Conservation (phyloP, 1,140 invertebrate genomes). For the Brachionus koreanus region DNA sequence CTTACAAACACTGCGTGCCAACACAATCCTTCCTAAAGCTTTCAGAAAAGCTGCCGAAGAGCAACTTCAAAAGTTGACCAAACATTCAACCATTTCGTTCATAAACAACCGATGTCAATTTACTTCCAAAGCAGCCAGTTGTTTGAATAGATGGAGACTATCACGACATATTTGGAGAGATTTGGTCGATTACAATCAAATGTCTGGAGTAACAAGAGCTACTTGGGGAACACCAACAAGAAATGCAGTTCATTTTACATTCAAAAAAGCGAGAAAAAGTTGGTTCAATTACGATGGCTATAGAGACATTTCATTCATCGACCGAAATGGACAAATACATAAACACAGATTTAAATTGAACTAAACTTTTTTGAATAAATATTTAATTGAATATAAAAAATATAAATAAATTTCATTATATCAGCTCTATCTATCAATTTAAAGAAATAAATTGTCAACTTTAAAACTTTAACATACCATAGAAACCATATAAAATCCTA, state of each 20-base stretch:
- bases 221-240: conserved; percentile 65
- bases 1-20: conserved; percentile 72
- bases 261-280: conserved; percentile 34
- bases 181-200: conserved; percentile 81
- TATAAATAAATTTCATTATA: background rate
- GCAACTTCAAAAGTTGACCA: conserved; percentile 71
- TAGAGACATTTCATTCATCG: conserved; percentile 32
- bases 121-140: conserved; percentile 61
- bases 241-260: conserved; percentile 43
- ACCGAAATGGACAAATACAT: conserved; percentile 20
- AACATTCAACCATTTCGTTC: conserved; percentile 67
- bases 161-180: conserved; percentile 81
- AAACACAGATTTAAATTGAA: conserved; percentile 18
- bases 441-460: background rate
- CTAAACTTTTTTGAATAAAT: background rate
- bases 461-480: background rate
- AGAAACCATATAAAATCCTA: background rate
- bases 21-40: conserved; percentile 69
- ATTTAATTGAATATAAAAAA: background rate
- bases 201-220: conserved; percentile 78
- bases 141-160: conserved; percentile 70
- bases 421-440: background rate
- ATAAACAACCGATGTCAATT: conserved; percentile 69
- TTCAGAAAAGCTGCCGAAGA: conserved; percentile 66
- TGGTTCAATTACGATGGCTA: conserved; percentile 44